Evolutionary conservation across 1,140 invertebrate species (phyloP).

Genomic region (Drosophila paulistorum): DNA sequence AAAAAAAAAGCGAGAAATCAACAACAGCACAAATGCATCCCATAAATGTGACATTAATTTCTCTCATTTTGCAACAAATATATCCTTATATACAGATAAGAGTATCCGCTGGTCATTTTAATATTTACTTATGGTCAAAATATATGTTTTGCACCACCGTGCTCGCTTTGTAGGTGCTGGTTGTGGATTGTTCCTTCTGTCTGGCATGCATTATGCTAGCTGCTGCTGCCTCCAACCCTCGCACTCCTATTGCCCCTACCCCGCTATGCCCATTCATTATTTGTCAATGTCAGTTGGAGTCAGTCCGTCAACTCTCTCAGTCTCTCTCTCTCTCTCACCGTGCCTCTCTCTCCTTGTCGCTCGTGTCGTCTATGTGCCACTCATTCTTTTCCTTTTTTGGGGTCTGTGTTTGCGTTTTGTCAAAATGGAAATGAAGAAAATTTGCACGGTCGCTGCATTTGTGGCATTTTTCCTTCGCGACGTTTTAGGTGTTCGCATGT

Average conservation of each 20-base stretch:
- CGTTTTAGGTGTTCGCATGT: conserved; percentile 81
- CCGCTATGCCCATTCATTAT: conserved; percentile 68
- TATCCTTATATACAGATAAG: too few species aligned
- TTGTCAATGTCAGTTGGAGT: conserved; percentile 79
- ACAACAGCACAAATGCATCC: neutral
- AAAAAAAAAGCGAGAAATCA: neutral
- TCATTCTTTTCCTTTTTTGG: conserved; percentile 10
- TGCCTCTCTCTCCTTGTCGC: conserved; percentile 8
- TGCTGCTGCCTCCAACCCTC: conserved; percentile 36
- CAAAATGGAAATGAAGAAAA: conserved; percentile 81
- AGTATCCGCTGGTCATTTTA: neutral
- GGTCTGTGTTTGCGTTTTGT: conserved; percentile 74
- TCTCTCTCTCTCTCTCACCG: neutral
- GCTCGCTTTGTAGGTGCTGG: neutral
- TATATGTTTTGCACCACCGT: neutral
- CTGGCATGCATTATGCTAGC: conserved; percentile 16
- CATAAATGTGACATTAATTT: neutral
- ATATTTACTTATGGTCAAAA: neutral
- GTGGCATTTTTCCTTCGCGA: conserved; percentile 74
- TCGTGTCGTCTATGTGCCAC: neutral
- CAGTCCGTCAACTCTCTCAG: conserved; percentile 68
- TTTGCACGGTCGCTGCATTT: conserved; percentile 80
- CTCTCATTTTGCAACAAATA: neutral
- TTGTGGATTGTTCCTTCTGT: neutral
- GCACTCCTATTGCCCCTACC: neutral